phyloP scores from a whole-genome alignment of 2,888 invertebrate species.

The Mesorhabditis belari region DNA sequence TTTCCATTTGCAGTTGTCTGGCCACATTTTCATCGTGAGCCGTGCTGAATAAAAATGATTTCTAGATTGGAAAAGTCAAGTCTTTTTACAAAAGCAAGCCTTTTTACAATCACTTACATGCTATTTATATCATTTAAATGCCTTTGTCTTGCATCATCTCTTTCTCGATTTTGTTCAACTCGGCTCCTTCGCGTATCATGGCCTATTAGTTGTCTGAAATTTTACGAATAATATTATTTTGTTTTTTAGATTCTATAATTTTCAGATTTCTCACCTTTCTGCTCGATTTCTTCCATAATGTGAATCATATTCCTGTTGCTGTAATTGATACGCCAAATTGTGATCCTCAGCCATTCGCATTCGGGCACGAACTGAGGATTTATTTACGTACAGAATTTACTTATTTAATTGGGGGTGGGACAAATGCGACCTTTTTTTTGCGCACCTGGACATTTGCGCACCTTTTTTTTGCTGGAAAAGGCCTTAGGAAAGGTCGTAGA shows the following conservation, averaged over 20 bases:
- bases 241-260: too few species aligned
- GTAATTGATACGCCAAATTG: slow-evolving; percentile 7
- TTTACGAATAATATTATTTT: background rate
- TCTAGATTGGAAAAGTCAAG: too few species aligned
- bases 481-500: too few species aligned
- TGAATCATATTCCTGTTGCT: slow-evolving; percentile 7
- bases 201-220: background rate
- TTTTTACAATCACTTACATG: background rate
- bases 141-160: background rate
- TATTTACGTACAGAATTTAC: too few species aligned
- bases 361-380: slow-evolving; percentile 6
- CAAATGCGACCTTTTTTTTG: too few species aligned
- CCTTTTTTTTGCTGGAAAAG: too few species aligned
- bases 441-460: too few species aligned
- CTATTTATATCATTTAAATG: background rate
- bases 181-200: background rate
- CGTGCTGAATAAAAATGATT: too few species aligned
- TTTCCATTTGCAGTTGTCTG: background rate
- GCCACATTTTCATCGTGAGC: background rate
- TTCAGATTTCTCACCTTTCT: background rate
- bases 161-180: background rate
- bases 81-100: too few species aligned
- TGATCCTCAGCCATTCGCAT: slow-evolving; percentile 6
- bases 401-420: too few species aligned
- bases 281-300: background rate